These are phyloP conservation scores for Augochlorella aurata DNA, from an alignment of 2,888 invertebrate species.

Conservation along the genomic window DNA sequence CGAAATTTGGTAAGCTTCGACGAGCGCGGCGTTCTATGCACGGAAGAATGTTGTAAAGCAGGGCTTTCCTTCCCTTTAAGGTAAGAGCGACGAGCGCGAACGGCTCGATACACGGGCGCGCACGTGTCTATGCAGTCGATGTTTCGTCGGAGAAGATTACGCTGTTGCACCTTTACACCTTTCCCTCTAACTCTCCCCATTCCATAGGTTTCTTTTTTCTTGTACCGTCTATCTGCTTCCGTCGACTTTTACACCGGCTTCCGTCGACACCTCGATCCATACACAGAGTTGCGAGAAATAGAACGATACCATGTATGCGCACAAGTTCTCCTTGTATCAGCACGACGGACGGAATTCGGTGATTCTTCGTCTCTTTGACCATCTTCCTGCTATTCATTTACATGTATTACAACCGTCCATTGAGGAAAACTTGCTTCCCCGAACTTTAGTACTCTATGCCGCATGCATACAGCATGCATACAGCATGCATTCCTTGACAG, in stretches of 20 bases:
- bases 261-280: slow-evolving; percentile 3
- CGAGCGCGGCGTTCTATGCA: neutral
- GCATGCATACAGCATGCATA: too few relatives aligned
- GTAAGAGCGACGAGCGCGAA: neutral
- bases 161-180: neutral
- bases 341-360: slow-evolving; percentile 9
- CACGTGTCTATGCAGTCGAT: neutral
- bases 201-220: neutral
- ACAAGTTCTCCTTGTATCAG: neutral
- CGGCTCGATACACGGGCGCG: neutral
- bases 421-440: too few relatives aligned
- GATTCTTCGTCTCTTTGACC: neutral
- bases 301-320: neutral
- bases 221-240: neutral
- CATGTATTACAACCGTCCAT: neutral
- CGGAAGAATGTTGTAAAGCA: neutral
- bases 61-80: neutral
- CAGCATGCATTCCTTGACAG: too few relatives aligned
- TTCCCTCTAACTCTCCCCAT: neutral
- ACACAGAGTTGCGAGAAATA: neutral
- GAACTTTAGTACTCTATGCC: too few relatives aligned
- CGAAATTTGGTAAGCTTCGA: neutral
- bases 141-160: slow-evolving; percentile 1
- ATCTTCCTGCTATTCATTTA: slow-evolving; percentile 28
- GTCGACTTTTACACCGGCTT: neutral